phyloP scores from a whole-genome alignment of 2,797 vertebrate species.

The Acanthurus leucopareius region DNA sequence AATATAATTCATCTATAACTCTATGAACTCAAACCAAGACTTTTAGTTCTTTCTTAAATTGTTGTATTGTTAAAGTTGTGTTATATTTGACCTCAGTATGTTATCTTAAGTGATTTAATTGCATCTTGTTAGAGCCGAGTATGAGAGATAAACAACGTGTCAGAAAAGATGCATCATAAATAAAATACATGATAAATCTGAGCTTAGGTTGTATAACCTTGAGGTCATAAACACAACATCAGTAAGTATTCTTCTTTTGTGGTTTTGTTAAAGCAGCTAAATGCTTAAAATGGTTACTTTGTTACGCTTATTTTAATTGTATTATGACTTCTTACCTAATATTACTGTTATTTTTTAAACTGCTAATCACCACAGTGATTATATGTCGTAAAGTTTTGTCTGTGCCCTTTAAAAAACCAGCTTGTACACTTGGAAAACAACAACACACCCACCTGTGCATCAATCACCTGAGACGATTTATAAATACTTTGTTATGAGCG shows the following conservation, averaged over 20 bases:
- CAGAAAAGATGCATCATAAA: not conserved
- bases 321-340: not conserved
- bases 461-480: slow-evolving; percentile 74
- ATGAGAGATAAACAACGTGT: not conserved
- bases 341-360: not conserved
- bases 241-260: not conserved
- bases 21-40: not conserved
- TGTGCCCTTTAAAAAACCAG: slow-evolving; percentile 24
- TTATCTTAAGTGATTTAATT: not conserved
- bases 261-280: not conserved
- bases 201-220: not conserved
- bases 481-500: slow-evolving; percentile 75
- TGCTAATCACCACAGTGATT: not conserved
- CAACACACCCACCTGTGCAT: slow-evolving; percentile 70
- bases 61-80: not conserved
- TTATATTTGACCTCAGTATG: not conserved
- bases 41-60: not conserved
- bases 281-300: not conserved
- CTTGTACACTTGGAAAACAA: slow-evolving; percentile 26
- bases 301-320: not conserved
- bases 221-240: not conserved
- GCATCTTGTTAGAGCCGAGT: not conserved
- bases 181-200: not conserved
- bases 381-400: not conserved
- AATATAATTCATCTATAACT: not conserved